Conservation (phyloP, 2,113 vertebrate species). For the Gallinago undulata region DNA sequence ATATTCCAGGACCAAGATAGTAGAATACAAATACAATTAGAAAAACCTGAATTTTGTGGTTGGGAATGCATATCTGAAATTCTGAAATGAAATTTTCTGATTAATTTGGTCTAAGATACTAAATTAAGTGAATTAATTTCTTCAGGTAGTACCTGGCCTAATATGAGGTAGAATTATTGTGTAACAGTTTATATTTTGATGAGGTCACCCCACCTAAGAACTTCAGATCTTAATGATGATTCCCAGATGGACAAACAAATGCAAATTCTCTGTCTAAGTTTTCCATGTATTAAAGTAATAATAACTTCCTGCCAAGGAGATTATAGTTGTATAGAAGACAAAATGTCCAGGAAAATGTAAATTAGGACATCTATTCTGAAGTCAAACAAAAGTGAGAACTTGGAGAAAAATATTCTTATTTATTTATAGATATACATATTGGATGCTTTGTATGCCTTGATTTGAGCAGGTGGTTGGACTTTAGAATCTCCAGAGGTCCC, state of each 20-base stretch:
- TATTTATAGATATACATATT: neutral
- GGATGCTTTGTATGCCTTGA: neutral
- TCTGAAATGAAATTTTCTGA: slow-evolving; percentile 56
- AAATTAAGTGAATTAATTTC: slow-evolving; percentile 35
- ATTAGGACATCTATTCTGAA: neutral
- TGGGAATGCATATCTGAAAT: slow-evolving; percentile 25
- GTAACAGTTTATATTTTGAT: neutral
- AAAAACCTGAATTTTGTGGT: slow-evolving; percentile 43
- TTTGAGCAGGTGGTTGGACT: neutral
- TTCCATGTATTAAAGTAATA: neutral
- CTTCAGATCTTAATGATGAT: neutral
- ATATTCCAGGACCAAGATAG: neutral
- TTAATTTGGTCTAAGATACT: slow-evolving; percentile 44
- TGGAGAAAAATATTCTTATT: neutral
- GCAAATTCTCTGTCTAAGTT: neutral
- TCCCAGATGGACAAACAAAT: neutral
- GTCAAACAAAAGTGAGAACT: neutral
- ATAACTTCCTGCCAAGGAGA: neutral
- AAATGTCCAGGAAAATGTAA: neutral
- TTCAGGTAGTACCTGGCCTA: neutral
- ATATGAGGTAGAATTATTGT: neutral
- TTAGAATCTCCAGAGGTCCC: neutral
- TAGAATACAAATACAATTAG: slow-evolving; percentile 58
- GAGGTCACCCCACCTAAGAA: neutral
- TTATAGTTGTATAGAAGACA: neutral